phyloP scores from a whole-genome alignment of 2,888 invertebrate species.

The Leucophora obtusa region DNA sequence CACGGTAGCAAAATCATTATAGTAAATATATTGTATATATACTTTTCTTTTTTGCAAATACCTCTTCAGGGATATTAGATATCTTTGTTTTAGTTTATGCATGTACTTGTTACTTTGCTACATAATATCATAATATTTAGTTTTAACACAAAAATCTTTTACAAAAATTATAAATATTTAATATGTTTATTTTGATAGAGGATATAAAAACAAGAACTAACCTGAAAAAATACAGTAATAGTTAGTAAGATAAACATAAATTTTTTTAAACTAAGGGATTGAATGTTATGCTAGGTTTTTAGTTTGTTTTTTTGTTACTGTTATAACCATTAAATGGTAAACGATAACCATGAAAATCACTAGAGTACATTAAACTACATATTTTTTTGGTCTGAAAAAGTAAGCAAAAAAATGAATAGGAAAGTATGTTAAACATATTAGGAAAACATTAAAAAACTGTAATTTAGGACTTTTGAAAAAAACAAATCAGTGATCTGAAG shows the following conservation, averaged over 20 bases:
- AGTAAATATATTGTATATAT: not conserved
- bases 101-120: not conserved
- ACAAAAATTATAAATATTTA: conserved; percentile 42
- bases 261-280: conserved; percentile 18
- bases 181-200: conserved; percentile 23
- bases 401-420: too few species aligned
- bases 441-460: too few species aligned
- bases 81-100: not conserved
- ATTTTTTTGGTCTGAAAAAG: too few species aligned
- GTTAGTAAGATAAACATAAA: conserved; percentile 20
- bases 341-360: conserved; percentile 40
- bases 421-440: too few species aligned
- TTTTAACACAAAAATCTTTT: conserved; percentile 10
- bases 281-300: not conserved
- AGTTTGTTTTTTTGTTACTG: not conserved
- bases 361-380: conserved; percentile 5
- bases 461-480: too few species aligned
- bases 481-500: too few species aligned
- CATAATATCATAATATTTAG: conserved; percentile 1
- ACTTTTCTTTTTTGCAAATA: conserved; percentile 5
- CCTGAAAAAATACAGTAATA: not conserved
- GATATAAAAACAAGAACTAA: not conserved
- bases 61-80: conserved; percentile 2
- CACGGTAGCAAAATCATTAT: not conserved
- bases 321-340: conserved; percentile 36